Evolutionary conservation across 2,113 vertebrate genomes (phyloP).

Genomic region (Crotalus tigris): DNA sequence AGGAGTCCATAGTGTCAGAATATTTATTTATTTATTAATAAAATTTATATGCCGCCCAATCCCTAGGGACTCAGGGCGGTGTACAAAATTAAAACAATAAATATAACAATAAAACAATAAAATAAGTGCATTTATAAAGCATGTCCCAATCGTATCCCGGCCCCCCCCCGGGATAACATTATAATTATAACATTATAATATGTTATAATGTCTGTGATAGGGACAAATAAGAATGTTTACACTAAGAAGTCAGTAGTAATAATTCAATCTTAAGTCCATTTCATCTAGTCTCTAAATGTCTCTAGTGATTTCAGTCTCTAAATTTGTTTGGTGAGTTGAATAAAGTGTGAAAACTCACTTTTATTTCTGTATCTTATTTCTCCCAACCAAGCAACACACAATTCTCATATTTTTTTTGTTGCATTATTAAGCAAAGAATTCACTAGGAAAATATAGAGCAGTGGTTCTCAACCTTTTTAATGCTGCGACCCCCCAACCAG

Average conservation of each 20-base stretch:
- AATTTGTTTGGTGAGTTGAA: no score
- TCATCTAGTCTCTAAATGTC: background rate
- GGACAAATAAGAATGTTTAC: background rate
- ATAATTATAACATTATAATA: no score
- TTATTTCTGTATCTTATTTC: background rate
- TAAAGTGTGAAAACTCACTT: background rate
- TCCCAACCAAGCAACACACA: background rate
- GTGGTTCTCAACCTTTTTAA: no score
- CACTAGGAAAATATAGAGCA: background rate
- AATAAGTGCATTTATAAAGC: no score
- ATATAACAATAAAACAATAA: no score
- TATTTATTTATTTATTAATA: no score
- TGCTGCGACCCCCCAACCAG: no score
- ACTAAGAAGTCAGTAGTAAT: background rate
- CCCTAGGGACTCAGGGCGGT: no score
- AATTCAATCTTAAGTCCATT: background rate
- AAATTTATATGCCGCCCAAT: no score
- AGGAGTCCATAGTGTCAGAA: background rate
- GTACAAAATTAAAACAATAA: no score
- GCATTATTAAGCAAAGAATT: background rate
- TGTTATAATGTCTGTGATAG: background rate
- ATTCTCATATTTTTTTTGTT: background rate
- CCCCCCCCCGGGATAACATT: no score
- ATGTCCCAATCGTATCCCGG: no score
- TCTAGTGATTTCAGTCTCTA: background rate